Conservation (phyloP, 2,113 vertebrate genomes). For the Trachemys scripta region DNA sequence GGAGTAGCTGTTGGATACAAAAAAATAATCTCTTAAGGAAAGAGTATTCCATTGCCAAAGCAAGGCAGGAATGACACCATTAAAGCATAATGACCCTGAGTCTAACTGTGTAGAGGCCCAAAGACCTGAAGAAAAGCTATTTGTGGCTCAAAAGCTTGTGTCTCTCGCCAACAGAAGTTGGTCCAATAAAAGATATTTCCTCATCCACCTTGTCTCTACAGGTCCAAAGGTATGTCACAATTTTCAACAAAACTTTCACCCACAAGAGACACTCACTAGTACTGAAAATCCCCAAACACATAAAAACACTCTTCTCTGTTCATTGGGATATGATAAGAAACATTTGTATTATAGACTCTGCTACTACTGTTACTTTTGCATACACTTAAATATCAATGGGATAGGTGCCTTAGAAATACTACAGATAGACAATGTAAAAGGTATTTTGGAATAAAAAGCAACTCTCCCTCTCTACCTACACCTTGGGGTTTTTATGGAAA, state of each 20-base stretch:
- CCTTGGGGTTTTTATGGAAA: neutral
- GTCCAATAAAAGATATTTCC: too few relatives aligned
- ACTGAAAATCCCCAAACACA: neutral
- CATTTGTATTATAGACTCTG: neutral
- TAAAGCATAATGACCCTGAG: neutral
- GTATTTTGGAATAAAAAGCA: neutral
- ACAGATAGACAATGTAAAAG: neutral
- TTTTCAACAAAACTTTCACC: neutral
- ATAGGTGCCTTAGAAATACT: neutral
- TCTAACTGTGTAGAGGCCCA: neutral
- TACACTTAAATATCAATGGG: neutral
- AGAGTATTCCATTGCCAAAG: neutral
- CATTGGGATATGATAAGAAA: neutral
- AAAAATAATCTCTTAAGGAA: neutral
- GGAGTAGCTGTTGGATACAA: neutral
- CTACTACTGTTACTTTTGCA: neutral
- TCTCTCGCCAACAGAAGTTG: neutral
- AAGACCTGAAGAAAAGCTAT: neutral
- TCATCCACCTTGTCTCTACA: neutral
- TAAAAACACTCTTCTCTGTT: neutral
- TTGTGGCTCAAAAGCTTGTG: neutral
- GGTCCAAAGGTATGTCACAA: neutral
- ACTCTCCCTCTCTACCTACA: neutral
- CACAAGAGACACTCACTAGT: neutral
- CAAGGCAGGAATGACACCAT: neutral